Conservation (phyloP, 1,140 invertebrate genomes). For the Vanessa atalanta region DNA sequence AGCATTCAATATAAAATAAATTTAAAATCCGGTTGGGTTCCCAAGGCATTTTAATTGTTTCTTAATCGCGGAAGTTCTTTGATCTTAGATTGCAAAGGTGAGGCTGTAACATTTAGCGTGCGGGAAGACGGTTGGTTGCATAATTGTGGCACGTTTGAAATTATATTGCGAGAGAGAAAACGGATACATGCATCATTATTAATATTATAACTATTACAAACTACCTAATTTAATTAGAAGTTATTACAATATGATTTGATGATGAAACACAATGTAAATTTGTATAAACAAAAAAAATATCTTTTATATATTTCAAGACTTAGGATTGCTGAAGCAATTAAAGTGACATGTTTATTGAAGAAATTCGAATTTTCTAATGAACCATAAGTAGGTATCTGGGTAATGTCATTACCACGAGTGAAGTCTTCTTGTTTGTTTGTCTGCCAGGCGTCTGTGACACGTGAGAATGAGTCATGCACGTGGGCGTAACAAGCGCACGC, state of each 20-base stretch:
- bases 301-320: no score
- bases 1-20: background rate
- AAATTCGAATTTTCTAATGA: no score
- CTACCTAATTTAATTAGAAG: background rate
- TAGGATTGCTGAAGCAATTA: no score
- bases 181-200: slow-evolving; percentile 10
- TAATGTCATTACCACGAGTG: slow-evolving; percentile 18
- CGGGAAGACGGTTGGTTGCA: slow-evolving; percentile 31
- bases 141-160: slow-evolving; percentile 35
- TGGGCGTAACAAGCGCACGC: slow-evolving; percentile 46
- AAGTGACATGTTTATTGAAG: no score
- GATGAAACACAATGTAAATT: background rate
- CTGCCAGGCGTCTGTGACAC: slow-evolving; percentile 53
- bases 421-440: slow-evolving; percentile 51
- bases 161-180: slow-evolving; percentile 31
- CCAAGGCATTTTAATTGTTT: slow-evolving; percentile 44
- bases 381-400: background rate
- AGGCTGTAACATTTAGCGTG: slow-evolving; percentile 50
- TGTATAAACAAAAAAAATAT: no score
- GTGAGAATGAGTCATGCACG: slow-evolving; percentile 58
- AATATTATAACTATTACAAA: slow-evolving; percentile 20
- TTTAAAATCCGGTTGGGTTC: slow-evolving; percentile 21
- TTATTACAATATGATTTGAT: background rate
- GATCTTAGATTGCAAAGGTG: slow-evolving; percentile 49
- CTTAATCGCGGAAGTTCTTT: slow-evolving; percentile 44